These are phyloP conservation scores for Phrynocephalus guinanensis DNA, from an alignment of 2,797 vertebrate genomes.

Conservation along the genomic window DNA sequence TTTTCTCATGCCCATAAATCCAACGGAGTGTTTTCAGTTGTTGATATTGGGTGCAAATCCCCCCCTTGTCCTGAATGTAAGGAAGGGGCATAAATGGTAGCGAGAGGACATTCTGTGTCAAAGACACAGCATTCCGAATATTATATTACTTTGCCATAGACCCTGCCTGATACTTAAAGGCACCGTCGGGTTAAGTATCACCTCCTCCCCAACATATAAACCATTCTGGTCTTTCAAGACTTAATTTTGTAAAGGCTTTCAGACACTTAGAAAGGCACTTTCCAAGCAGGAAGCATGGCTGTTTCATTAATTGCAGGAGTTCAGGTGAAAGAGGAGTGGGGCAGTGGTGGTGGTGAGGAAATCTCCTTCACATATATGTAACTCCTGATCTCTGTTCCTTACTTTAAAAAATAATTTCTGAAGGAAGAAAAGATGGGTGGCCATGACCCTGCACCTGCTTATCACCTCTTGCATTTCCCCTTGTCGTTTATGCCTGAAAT, in stretches of 20 bases:
- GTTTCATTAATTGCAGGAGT: slow-evolving; percentile 65
- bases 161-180: slow-evolving; percentile 43
- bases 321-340: slow-evolving; percentile 64
- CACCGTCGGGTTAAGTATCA: slow-evolving; percentile 58
- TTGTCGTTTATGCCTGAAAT: slow-evolving; percentile 79
- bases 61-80: not conserved
- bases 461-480: slow-evolving; percentile 66
- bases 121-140: slow-evolving; percentile 39
- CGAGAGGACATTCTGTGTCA: not conserved
- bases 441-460: slow-evolving; percentile 71
- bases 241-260: slow-evolving; percentile 72
- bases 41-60: not conserved
- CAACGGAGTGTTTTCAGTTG: not conserved
- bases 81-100: not conserved
- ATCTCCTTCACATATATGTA: slow-evolving; percentile 57
- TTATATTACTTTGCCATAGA: slow-evolving; percentile 53
- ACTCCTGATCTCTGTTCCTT: slow-evolving; percentile 69
- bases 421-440: slow-evolving; percentile 69
- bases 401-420: slow-evolving; percentile 58
- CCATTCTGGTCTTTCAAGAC: slow-evolving; percentile 59
- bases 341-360: not conserved
- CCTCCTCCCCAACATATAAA: slow-evolving; percentile 48
- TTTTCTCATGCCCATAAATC: too few relatives aligned
- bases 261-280: slow-evolving; percentile 63
- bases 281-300: slow-evolving; percentile 65